Conservation (phyloP, 1,140 invertebrate species). For the Tribolium castaneum region DNA sequence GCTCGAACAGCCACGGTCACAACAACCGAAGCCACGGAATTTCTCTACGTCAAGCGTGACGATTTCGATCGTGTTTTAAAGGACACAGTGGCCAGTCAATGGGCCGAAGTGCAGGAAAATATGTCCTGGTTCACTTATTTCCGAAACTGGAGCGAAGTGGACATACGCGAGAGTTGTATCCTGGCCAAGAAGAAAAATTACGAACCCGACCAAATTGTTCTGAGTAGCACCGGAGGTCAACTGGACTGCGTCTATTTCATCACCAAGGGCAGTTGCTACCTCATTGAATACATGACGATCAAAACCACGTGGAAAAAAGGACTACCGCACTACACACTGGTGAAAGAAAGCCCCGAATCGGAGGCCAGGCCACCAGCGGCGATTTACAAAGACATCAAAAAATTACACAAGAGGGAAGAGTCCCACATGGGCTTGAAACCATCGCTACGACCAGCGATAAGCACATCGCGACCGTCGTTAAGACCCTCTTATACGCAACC, state of each 20-base stretch:
- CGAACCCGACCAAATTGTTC: conserved; percentile 68
- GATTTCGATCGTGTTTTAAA: conserved; percentile 72
- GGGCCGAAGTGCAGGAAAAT: conserved; percentile 70
- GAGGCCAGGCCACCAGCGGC: conserved; percentile 59
- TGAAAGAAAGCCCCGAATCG: conserved; percentile 45
- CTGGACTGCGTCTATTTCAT: conserved; percentile 74
- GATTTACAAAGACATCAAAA: conserved; percentile 11
- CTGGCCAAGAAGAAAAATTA: conserved; percentile 71
- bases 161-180: conserved; percentile 72
- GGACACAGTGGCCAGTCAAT: conserved; percentile 68
- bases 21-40: conserved; percentile 62
- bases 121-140: conserved; percentile 74
- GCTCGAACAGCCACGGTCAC: conserved; percentile 69
- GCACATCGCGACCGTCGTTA: neutral
- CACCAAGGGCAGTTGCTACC: conserved; percentile 70
- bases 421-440: neutral
- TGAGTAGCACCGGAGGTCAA: conserved; percentile 72
- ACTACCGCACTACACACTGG: conserved; percentile 53
- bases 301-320: conserved; percentile 66
- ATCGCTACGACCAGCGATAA: neutral
- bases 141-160: conserved; percentile 69
- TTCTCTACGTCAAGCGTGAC: conserved; percentile 55
- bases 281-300: conserved; percentile 72
- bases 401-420: neutral
- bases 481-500: neutral